These are phyloP conservation scores for Noturus placidus DNA, from an alignment of 2,113 vertebrate genomes.

Conservation along the genomic window DNA sequence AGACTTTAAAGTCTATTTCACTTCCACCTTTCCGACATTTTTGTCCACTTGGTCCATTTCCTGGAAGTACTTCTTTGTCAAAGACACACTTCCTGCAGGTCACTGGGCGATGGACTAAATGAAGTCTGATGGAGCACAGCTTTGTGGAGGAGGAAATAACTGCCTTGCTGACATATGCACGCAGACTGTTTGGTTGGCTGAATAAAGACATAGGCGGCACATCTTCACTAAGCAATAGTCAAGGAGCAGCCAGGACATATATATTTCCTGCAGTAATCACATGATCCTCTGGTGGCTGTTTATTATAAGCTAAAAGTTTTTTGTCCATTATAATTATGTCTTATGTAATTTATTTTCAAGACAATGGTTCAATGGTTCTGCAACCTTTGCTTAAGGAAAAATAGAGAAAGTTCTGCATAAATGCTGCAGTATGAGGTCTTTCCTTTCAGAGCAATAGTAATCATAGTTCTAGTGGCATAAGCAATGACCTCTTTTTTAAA, in stretches of 20 bases:
- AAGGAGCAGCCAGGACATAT: not conserved
- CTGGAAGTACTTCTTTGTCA: conserved; percentile 63
- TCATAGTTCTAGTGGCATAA: not conserved
- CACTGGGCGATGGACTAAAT: conserved; percentile 60
- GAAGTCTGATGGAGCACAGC: conserved; percentile 43
- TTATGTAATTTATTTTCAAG: not conserved
- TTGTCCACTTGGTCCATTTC: conserved; percentile 48
- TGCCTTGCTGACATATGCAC: conserved; percentile 50
- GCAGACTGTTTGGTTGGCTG: conserved; percentile 34
- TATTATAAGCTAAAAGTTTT: not conserved
- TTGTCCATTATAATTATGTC: not conserved
- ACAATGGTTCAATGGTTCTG: not conserved
- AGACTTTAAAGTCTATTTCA: conserved; percentile 1
- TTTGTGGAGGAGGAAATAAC: conserved; percentile 42
- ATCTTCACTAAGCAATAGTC: conserved; percentile 24
- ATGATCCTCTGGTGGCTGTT: not conserved
- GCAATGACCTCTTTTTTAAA: not conserved
- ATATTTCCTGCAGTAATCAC: not conserved
- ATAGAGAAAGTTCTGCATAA: not conserved
- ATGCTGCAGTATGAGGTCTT: not conserved
- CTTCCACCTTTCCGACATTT: conserved; percentile 27
- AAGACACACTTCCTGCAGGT: conserved; percentile 66
- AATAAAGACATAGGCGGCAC: conserved; percentile 10
- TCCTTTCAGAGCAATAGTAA: not conserved
- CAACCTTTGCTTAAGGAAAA: not conserved